phyloP scores from a whole-genome alignment of 2,888 invertebrate genomes.

The Luperina nickerlii region DNA sequence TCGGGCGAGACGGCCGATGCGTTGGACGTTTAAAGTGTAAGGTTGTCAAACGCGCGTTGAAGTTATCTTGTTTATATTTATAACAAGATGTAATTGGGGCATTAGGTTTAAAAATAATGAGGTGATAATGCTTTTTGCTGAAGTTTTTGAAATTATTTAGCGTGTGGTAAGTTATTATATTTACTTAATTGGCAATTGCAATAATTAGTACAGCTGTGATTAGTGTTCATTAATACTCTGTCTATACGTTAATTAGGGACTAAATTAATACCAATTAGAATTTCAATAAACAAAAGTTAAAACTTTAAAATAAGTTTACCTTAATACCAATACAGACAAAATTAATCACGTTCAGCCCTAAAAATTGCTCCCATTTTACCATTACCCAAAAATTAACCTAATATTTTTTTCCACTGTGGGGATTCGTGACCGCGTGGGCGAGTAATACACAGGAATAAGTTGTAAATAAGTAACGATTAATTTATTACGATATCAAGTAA shows the following conservation, averaged over 20 bases:
- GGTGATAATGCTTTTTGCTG: neutral
- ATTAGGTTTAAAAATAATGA: slow-evolving; percentile 5
- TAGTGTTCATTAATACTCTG: slow-evolving; percentile 5
- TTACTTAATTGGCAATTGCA: neutral
- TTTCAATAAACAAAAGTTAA: neutral
- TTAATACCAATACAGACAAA: neutral
- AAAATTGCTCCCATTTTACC: neutral
- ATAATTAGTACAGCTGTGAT: neutral
- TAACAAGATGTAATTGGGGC: slow-evolving; percentile 37
- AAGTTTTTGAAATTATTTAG: neutral
- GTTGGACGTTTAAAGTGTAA: slow-evolving; percentile 71
- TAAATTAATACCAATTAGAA: neutral
- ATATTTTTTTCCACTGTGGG: slow-evolving; percentile 26
- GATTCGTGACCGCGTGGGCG: too few relatives aligned
- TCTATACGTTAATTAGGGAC: neutral
- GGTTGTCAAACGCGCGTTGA: slow-evolving; percentile 57
- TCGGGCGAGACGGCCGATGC: slow-evolving; percentile 73
- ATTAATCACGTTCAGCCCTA: slow-evolving; percentile 36
- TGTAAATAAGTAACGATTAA: too few relatives aligned
- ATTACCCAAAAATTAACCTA: slow-evolving; percentile 19
- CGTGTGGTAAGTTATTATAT: slow-evolving; percentile 1
- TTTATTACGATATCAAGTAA: too few relatives aligned
- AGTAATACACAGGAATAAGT: too few relatives aligned
- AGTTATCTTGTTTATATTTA: slow-evolving; percentile 40
- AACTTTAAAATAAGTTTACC: neutral